Conservation (phyloP, 2,888 invertebrate genomes). For the Branchellion lobata region DNA sequence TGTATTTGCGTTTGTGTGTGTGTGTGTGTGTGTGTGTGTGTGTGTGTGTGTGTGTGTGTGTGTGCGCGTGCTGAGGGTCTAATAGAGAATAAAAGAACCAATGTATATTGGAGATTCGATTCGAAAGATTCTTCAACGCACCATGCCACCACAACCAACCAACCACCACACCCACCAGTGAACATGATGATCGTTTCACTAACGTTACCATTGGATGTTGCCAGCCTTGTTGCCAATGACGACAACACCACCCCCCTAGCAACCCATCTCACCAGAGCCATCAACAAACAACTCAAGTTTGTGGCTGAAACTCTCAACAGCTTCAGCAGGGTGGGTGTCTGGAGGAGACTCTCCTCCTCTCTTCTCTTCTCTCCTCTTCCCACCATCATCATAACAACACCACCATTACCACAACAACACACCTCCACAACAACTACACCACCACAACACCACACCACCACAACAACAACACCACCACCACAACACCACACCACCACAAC, state of each 20-base stretch:
- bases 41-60: too few relatives aligned
- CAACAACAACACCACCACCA: too few relatives aligned
- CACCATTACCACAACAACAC: too few relatives aligned
- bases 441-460: too few relatives aligned
- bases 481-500: too few relatives aligned
- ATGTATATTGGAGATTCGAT: too few relatives aligned
- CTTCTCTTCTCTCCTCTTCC: neutral
- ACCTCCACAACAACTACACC: too few relatives aligned
- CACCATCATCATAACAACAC: neutral
- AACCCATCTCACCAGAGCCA: slow-evolving; percentile 51
- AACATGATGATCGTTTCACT: slow-evolving; percentile 52
- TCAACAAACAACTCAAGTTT: slow-evolving; percentile 54
- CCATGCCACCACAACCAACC: neutral
- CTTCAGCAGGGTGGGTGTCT: slow-evolving; percentile 14
- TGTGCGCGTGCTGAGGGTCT: too few relatives aligned
- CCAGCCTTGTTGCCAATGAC: slow-evolving; percentile 52
- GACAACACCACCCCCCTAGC: slow-evolving; percentile 50
- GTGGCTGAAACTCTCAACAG: slow-evolving; percentile 52
- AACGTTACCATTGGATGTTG: slow-evolving; percentile 54
- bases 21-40: too few relatives aligned
- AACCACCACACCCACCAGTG: slow-evolving; percentile 50
- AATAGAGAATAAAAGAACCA: too few relatives aligned
- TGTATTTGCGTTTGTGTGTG: neutral
- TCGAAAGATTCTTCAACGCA: too few relatives aligned
- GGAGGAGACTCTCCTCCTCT: neutral